A percentile compares a stretch with the other conserved stretches of the same genome.
Evolutionary conservation across 1,140 invertebrate species (phyloP).

Genomic region (Drosophila kurseongensis): DNA sequence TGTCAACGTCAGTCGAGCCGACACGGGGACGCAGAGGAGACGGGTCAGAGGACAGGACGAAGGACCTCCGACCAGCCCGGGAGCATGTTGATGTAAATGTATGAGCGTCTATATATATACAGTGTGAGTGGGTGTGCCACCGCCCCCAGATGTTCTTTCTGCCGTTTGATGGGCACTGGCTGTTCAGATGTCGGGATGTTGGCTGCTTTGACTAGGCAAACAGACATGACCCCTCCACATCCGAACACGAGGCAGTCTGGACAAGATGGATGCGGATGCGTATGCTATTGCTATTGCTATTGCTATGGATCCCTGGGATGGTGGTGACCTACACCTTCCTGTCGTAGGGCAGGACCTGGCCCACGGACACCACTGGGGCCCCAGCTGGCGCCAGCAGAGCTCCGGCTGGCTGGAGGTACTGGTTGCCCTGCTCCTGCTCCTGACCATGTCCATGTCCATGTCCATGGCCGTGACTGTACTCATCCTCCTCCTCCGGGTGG

Average conservation of each 20-base stretch:
- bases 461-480: slow-evolving; percentile 41
- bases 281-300: neutral
- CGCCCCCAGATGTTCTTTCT: slow-evolving; percentile 32
- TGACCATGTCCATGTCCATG: slow-evolving; percentile 29
- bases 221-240: slow-evolving; percentile 17
- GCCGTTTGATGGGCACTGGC: slow-evolving; percentile 15
- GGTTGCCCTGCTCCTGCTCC: slow-evolving; percentile 40
- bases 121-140: slow-evolving; percentile 26
- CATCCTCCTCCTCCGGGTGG: slow-evolving; percentile 73
- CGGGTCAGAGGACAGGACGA: slow-evolving; percentile 31
- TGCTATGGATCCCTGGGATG: slow-evolving; percentile 3
- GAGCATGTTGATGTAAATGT: slow-evolving; percentile 49
- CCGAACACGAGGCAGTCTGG: slow-evolving; percentile 17
- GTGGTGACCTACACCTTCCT: slow-evolving; percentile 58
- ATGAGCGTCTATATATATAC: slow-evolving; percentile 39
- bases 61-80: slow-evolving; percentile 30
- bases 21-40: slow-evolving; percentile 60
- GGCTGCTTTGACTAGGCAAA: slow-evolving; percentile 45
- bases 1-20: slow-evolving; percentile 79
- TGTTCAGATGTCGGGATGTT: slow-evolving; percentile 25
- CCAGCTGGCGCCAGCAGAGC: slow-evolving; percentile 41
- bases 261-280: slow-evolving; percentile 48
- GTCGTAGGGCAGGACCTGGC: slow-evolving; percentile 64
- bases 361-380: slow-evolving; percentile 11
- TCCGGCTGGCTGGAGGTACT: slow-evolving; percentile 57